Conservation (phyloP, 2,888 invertebrate genomes). For the Eristalis pertinax region DNA sequence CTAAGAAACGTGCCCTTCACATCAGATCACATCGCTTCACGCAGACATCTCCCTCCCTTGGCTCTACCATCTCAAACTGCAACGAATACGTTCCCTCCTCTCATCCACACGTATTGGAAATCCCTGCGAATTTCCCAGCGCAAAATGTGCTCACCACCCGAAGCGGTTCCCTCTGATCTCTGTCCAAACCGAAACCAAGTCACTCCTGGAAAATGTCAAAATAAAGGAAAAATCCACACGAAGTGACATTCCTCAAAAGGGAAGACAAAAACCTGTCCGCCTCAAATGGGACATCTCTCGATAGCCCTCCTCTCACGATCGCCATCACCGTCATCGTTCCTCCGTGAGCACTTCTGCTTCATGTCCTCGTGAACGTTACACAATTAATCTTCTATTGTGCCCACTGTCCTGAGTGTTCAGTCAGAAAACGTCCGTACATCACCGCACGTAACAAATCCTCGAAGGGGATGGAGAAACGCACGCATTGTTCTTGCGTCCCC, state of each 20-base stretch:
- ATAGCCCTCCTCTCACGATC: not conserved
- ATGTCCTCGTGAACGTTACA: slow-evolving; percentile 9
- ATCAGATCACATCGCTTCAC: too few species aligned
- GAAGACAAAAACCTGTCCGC: slow-evolving; percentile 45
- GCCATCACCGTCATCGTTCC: not conserved
- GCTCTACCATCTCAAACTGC: not conserved
- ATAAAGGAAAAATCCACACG: slow-evolving; percentile 12
- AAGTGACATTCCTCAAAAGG: slow-evolving; percentile 17
- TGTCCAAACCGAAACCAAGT: slow-evolving; percentile 23
- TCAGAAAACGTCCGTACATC: slow-evolving; percentile 24
- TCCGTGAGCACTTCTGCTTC: slow-evolving; percentile 3
- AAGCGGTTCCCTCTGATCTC: not conserved
- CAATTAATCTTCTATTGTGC: slow-evolving; percentile 54
- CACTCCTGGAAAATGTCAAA: slow-evolving; percentile 52
- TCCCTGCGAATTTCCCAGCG: not conserved
- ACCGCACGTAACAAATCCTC: slow-evolving; percentile 67
- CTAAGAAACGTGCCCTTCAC: too few species aligned
- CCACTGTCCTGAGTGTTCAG: not conserved
- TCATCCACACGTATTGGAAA: not conserved
- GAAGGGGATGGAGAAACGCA: slow-evolving; percentile 39
- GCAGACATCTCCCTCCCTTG: too few species aligned
- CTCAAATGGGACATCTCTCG: slow-evolving; percentile 10
- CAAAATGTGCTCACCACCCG: not conserved
- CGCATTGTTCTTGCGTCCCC: slow-evolving; percentile 12
- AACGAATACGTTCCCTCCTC: not conserved